Base-by-base conservation (phyloP, 2,797 vertebrate genomes). In the Stomatorhinus walkeri region DNA sequence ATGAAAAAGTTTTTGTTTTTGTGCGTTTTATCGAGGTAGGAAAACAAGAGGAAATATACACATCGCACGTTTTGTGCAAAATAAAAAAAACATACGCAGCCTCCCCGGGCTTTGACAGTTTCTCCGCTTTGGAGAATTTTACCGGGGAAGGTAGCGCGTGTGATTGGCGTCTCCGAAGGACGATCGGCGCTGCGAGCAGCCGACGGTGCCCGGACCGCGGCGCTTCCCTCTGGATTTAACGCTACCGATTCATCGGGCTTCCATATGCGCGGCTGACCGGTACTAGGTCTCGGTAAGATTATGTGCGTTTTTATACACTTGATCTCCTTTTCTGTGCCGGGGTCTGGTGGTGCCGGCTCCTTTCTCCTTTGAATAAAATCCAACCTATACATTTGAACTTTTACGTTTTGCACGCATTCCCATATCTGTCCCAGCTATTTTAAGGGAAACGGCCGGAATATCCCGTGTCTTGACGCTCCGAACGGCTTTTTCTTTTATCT, bases 211-310 rank as follows among this genome's bases (percentile, higher is more conserved):
- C 56, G 49, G 59, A 68, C 56, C 52, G 59, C 81, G 46, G 76
- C 87, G 68, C 86, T 85, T 87, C 84, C 85, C 84, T 43, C 91
- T 95, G 95, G 95, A 96, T 95, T 93, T 94, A 92, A 85, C 87
- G 56, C 2, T 10, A 40, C 90, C 88, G 91, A 43, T 24, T 51
- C 22, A 49, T 46, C 90, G 56, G 64, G 61, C 87, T 88, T 9
- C 89, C 61, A 8, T 89, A 28, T 91, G 89, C 89, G 88, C 88
- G 87, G 89, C 92, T 81, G 92, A 81, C 92, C 10, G 93, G 91
- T 92, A 91, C 1, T 91, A 91, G 89, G 90, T 93, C 89, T 92
- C 93, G 94, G 96, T 96, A 95, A 95, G 95, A 81, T 89, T 88
- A 36, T 49, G 89, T 85, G 91, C 91, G 48, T 90, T 88, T 36